A percentile compares a stretch with the other conserved stretches of the same genome.
Evolutionary conservation across 2,888 invertebrate species (phyloP).

Genomic region (Microplitis deprimator): DNA sequence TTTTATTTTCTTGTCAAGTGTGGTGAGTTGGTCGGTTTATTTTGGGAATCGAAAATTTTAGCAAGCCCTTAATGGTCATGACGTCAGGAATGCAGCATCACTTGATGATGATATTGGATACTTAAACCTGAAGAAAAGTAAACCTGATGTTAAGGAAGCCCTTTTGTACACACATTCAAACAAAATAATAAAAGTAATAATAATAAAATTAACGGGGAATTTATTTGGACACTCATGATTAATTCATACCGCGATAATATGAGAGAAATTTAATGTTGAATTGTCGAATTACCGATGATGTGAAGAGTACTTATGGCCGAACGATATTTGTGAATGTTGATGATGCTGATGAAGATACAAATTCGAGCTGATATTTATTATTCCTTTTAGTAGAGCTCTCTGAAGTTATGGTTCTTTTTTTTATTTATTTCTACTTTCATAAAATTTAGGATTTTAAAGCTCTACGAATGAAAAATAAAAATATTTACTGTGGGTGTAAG

Average conservation of each 20-base stretch:
- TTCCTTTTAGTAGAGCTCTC: neutral
- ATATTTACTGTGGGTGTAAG: neutral
- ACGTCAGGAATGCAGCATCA: slow-evolving; percentile 2
- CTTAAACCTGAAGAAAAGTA: neutral
- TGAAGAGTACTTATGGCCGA: neutral
- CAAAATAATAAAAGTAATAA: neutral
- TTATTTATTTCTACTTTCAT: too few species aligned
- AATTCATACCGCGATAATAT: neutral
- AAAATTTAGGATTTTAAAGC: neutral
- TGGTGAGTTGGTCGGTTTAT: neutral
- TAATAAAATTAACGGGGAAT: neutral
- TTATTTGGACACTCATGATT: neutral
- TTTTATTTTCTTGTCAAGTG: slow-evolving; percentile 20
- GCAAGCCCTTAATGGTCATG: slow-evolving; percentile 22
- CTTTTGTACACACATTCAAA: neutral
- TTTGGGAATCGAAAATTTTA: slow-evolving; percentile 19
- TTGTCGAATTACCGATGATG: neutral
- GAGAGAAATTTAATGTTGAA: slow-evolving; percentile 1
- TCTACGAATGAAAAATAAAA: neutral
- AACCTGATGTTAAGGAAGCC: neutral
- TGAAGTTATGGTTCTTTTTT: neutral
- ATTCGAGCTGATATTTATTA: neutral
- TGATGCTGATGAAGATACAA: neutral
- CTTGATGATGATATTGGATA: neutral
- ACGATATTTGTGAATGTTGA: slow-evolving; percentile 1